Evolutionary conservation across 1,140 invertebrate species (phyloP).

Genomic region (Eciton burchellii): DNA sequence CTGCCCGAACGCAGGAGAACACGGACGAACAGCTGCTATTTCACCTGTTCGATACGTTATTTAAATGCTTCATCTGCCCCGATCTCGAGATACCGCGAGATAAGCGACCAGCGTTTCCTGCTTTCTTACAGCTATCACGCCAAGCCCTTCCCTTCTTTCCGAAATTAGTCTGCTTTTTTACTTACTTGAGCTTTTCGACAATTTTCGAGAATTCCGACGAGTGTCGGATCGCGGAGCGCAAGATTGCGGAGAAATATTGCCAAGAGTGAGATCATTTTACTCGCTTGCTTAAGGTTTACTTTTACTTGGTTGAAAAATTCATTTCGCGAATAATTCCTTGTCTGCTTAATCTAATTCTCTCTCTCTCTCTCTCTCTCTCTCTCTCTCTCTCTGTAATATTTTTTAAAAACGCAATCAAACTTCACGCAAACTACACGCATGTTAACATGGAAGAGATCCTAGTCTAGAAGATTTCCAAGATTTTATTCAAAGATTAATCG

Average conservation of each 20-base stretch:
- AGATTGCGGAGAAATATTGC: constrained; percentile 8
- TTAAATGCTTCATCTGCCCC: constrained; percentile 80
- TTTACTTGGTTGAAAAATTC: too few species aligned
- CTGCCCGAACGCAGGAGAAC: constrained; percentile 56
- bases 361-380: too few species aligned
- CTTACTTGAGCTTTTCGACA: not conserved
- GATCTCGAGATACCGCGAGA: constrained; percentile 77
- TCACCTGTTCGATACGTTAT: constrained; percentile 81
- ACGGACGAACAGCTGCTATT: constrained; percentile 79
- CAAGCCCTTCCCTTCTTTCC: constrained; percentile 1
- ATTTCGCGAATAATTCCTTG: too few species aligned
- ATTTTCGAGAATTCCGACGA: not conserved
- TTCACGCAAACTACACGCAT: too few species aligned
- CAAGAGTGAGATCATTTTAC: too few species aligned
- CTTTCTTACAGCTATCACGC: constrained; percentile 64
- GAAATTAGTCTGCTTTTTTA: not conserved
- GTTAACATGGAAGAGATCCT: not conserved
- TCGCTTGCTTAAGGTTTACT: too few species aligned
- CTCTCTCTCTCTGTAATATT: not conserved
- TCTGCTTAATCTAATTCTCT: too few species aligned
- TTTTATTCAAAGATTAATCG: constrained; percentile 59
- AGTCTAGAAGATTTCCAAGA: not conserved
- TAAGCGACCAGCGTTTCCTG: constrained; percentile 72
- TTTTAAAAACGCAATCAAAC: not conserved
- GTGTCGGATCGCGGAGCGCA: not conserved